Conservation (phyloP, 1,140 invertebrate genomes). For the Saccostrea glomerata region DNA sequence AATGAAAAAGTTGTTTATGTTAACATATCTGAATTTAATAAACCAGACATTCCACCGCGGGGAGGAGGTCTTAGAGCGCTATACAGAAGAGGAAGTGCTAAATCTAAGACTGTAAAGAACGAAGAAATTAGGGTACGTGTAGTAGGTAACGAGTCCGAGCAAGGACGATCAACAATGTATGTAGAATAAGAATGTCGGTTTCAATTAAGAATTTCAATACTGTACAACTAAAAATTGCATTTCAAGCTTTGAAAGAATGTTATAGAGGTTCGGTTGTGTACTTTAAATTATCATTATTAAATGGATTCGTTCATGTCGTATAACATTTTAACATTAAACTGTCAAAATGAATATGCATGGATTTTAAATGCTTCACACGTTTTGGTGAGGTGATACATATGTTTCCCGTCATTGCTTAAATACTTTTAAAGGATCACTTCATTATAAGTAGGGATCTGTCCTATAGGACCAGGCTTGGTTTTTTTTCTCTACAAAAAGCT, state of each 20-base stretch:
- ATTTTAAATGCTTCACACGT: not conserved
- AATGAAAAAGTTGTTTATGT: conserved; percentile 11
- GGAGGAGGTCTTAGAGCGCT: not conserved
- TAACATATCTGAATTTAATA: conserved; percentile 2
- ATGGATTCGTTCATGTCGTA: not conserved
- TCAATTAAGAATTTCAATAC: not conserved
- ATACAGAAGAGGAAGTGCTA: not conserved
- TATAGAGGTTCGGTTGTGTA: not conserved
- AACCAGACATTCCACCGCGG: not conserved
- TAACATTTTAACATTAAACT: not conserved
- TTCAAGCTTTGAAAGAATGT: not conserved
- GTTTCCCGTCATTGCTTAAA: no score
- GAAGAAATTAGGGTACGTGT: conserved; percentile 10
- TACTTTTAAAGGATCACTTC: no score
- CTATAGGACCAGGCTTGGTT: no score
- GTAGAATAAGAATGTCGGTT: not conserved
- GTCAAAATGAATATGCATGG: not conserved
- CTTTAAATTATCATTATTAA: no score
- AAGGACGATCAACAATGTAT: not conserved
- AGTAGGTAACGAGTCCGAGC: not conserved
- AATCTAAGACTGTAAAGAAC: not conserved
- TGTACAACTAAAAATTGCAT: not conserved
- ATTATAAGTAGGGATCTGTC: no score
- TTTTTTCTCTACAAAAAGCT: no score
- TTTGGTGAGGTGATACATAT: no score